These are phyloP conservation scores for Sebastes schlegelii DNA, from an alignment of 2,113 vertebrate genomes.

Conservation along the genomic window DNA sequence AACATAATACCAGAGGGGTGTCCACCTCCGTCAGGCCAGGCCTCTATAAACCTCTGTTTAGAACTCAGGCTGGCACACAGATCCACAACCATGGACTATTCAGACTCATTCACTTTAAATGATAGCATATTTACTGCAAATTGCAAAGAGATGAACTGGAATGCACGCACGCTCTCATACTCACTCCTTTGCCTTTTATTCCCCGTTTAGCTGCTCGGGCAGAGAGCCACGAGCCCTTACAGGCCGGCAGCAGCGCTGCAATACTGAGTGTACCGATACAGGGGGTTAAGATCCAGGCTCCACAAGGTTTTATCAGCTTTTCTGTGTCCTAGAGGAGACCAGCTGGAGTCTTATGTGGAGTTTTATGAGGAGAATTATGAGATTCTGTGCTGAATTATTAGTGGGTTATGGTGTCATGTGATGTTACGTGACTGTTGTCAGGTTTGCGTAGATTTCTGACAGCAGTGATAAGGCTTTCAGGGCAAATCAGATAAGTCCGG, in stretches of 20 bases:
- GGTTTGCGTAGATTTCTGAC: conserved; percentile 7
- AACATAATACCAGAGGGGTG: conserved; percentile 74
- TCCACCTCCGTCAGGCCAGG: conserved; percentile 52
- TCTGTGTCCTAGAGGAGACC: conserved; percentile 55
- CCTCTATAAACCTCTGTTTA: conserved; percentile 45
- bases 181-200: conserved; percentile 18
- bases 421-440: conserved; percentile 23
- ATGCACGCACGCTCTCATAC: conserved; percentile 1
- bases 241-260: conserved; percentile 16
- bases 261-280: conserved; percentile 4
- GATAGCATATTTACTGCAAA: conserved; percentile 45
- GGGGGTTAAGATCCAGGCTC: conserved; percentile 56
- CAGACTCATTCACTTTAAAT: conserved; percentile 33
- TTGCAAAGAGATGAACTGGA: conserved; percentile 39
- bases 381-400: conserved; percentile 42
- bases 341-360: conserved; percentile 45
- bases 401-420: conserved; percentile 19
- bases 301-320: conserved; percentile 67
- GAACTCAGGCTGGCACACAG: conserved; percentile 22
- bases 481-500: conserved; percentile 14
- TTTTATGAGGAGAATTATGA: conserved; percentile 55
- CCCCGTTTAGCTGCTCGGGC: conserved; percentile 19
- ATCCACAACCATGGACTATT: conserved; percentile 30
- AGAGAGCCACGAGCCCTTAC: background rate
- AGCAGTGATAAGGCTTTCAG: background rate